Conservation (phyloP, 2,888 invertebrate species). For the Agriopis leucophaearia region DNA sequence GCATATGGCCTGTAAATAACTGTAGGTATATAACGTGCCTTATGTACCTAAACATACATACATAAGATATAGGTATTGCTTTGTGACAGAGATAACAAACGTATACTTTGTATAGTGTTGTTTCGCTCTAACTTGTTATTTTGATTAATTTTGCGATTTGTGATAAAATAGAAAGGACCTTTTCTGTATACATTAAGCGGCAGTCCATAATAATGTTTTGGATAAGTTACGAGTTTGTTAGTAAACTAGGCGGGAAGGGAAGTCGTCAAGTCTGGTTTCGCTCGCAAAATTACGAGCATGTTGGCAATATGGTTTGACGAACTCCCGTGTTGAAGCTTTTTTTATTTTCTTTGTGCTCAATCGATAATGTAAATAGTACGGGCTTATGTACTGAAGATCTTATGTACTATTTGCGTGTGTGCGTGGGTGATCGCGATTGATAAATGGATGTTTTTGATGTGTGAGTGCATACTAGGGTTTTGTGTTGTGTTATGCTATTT, state of each 20-base stretch:
- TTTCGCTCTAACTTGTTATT: conserved; percentile 57
- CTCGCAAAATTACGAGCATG: conserved; percentile 59
- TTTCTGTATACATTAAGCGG: conserved; percentile 45
- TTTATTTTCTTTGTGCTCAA: conserved; percentile 56
- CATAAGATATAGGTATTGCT: conserved; percentile 51
- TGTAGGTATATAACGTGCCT: conserved; percentile 46
- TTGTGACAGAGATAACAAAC: conserved; percentile 54
- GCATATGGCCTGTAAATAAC: not conserved
- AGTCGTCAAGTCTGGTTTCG: conserved; percentile 61
- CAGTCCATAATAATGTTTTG: conserved; percentile 49
- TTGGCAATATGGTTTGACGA: conserved; percentile 61
- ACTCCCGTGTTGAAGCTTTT: conserved; percentile 60
- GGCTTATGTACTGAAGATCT: conserved; percentile 45
- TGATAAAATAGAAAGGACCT: conserved; percentile 49
- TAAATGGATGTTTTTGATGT: conserved; percentile 45
- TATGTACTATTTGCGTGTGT: conserved; percentile 55
- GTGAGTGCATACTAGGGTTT: conserved; percentile 46
- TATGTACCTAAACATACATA: conserved; percentile 36
- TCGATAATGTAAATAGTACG: conserved; percentile 59
- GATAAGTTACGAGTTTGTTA: conserved; percentile 58
- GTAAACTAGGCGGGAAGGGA: conserved; percentile 64
- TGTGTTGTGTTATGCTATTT: conserved; percentile 8
- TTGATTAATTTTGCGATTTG: conserved; percentile 55
- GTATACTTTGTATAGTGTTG: conserved; percentile 53
- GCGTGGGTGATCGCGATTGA: conserved; percentile 52